phyloP scores from a whole-genome alignment of 1,140 invertebrate species.

The Ips typographus region DNA sequence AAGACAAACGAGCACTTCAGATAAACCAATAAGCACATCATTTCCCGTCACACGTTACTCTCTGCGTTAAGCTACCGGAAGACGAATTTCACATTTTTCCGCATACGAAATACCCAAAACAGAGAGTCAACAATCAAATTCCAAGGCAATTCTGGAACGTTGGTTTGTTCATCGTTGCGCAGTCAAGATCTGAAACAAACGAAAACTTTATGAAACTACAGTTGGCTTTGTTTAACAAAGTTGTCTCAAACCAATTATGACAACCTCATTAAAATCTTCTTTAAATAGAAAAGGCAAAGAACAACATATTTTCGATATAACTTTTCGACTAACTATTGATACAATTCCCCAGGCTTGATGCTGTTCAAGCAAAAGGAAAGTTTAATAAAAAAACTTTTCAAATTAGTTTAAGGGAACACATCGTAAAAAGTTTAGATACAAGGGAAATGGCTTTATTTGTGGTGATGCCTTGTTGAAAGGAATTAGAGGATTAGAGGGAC shows the following conservation, averaged over 20 bases:
- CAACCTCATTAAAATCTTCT: too few species aligned
- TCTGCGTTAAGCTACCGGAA: neutral
- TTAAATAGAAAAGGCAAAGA: too few species aligned
- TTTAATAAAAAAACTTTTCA: conserved; percentile 6
- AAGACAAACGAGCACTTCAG: conserved; percentile 26
- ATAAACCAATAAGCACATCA: conserved; percentile 24
- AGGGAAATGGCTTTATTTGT: neutral
- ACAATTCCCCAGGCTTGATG: neutral
- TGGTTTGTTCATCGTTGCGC: too few species aligned
- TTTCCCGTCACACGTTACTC: conserved; percentile 2
- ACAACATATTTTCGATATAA: neutral
- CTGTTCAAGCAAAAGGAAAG: neutral
- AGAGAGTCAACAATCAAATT: too few species aligned
- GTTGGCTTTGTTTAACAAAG: too few species aligned
- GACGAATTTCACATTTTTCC: neutral
- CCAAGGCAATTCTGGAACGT: too few species aligned
- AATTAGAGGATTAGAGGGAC: too few species aligned
- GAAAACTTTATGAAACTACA: too few species aligned
- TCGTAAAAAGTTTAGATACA: neutral
- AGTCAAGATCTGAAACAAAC: too few species aligned
- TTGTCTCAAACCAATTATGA: too few species aligned
- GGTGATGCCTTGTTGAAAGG: too few species aligned
- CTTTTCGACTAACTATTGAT: neutral
- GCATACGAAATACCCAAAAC: too few species aligned
- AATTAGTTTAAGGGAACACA: neutral